Evolutionary conservation across 2,113 vertebrate genomes (phyloP), one percentile per base, ranked within the genome.

Genomic region (Onychostoma macrolepis): DNA sequence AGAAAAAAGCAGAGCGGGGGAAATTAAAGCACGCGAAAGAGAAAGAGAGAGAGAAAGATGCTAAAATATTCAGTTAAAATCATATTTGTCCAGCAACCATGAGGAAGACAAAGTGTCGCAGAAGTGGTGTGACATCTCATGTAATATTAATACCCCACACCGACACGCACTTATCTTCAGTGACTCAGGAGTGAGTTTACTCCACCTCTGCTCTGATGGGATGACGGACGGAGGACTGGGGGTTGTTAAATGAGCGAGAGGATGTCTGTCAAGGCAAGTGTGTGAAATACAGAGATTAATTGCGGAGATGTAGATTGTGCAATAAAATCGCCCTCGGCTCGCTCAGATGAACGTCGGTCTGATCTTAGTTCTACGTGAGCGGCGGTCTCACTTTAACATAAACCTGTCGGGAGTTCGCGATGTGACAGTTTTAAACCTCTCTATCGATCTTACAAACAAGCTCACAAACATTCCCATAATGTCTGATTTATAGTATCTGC

Each of bases 191-290:
- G 61, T 26, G 77, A 77, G 84, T 75, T 50, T 74, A 63, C 80
- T 85, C 83, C 67, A 84, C 78, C 87, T 85, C 83, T 85, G 79
- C 33, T 65, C 26, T 11, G 86, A 85, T 41, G 43, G 80, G 30
- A 83, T 83, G 48, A 85, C 45, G 13, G 74, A 82, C 76, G 79
- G 86, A 86, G 83, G 65, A 61, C 30, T 19, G 83, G 69, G 83
- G 67, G 86, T 86, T 85, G 74, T 89, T 87, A 89, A 58, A 61
- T 76, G 78, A 87, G 83, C 58, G 65, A 61, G 79, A 77, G 71
- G 71, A 48, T 74, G 80, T 83, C 75, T 78, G 26, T 53, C 26
- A 76, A 53, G 61, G 72, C 48, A 33, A 86, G 88, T 72, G 69
- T 80, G 65, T 50, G 48, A 58, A 81, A 84, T 74, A 28, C 74